Percentiles rank a stretch among this genome's conserved stretches.
These are phyloP conservation scores for Morinoia aosen DNA, from an alignment of 2,888 invertebrate species.

Conservation along the genomic window DNA sequence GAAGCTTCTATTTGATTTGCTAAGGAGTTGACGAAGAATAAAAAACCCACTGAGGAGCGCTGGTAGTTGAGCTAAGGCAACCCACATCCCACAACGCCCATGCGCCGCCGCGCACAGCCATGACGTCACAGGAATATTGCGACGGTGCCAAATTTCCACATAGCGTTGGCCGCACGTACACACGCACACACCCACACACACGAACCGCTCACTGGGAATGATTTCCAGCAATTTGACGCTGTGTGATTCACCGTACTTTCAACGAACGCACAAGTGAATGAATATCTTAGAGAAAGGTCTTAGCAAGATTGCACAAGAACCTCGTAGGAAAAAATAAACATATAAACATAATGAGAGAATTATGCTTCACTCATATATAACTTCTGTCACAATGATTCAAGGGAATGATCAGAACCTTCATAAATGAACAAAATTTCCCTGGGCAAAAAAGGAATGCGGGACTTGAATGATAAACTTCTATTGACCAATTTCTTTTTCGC, in stretches of 20 bases:
- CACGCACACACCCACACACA: not conserved
- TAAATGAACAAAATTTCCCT: not conserved
- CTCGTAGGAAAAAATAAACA: not conserved
- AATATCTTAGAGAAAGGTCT: not conserved
- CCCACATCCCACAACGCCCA: constrained; percentile 15
- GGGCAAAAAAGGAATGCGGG: not conserved
- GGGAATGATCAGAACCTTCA: not conserved
- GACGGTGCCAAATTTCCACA: constrained; percentile 26
- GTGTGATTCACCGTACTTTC: not conserved
- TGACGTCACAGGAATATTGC: constrained; percentile 51
- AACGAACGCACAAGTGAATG: not conserved
- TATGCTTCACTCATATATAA: too few relatives aligned
- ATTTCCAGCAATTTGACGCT: not conserved
- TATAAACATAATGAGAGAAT: not conserved
- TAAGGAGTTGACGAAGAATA: not conserved
- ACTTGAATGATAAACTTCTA: too few relatives aligned
- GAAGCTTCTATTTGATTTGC: not conserved
- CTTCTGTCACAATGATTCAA: too few relatives aligned
- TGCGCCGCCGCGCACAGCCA: constrained; percentile 19
- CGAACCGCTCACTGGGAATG: not conserved
- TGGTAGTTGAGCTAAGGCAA: not conserved
- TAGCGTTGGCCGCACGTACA: too few relatives aligned
- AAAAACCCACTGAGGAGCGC: not conserved
- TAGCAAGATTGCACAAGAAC: not conserved
- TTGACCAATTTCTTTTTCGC: too few relatives aligned